Conservation (phyloP, 2,797 vertebrate genomes). For the Gobionotothen gibberifrons region DNA sequence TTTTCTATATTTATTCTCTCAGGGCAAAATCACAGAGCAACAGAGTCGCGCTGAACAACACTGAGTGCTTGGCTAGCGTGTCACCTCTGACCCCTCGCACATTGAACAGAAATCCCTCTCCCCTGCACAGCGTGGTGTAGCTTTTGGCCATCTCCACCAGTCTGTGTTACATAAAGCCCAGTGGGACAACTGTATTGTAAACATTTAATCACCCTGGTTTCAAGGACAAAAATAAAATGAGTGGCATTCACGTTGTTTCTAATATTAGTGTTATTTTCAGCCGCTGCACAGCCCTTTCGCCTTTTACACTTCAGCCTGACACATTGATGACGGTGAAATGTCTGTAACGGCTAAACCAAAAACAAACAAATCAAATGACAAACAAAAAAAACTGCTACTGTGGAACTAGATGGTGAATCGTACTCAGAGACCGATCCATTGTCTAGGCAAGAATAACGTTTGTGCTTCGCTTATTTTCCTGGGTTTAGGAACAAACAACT, state of each 20-base stretch:
- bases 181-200: not conserved
- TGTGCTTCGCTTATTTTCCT: too few relatives aligned
- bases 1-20: slow-evolving; percentile 56
- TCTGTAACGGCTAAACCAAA: too few relatives aligned
- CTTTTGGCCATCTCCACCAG: not conserved
- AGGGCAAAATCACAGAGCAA: slow-evolving; percentile 27
- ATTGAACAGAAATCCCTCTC: slow-evolving; percentile 18
- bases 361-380: too few relatives aligned
- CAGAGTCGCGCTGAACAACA: slow-evolving; percentile 20
- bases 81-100: slow-evolving; percentile 46
- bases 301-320: slow-evolving; percentile 8
- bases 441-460: too few relatives aligned
- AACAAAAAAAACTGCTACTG: too few relatives aligned
- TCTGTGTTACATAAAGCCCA: slow-evolving; percentile 31
- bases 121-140: slow-evolving; percentile 15
- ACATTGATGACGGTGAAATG: too few relatives aligned
- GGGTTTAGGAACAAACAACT: too few relatives aligned
- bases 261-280: slow-evolving; percentile 3
- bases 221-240: slow-evolving; percentile 1
- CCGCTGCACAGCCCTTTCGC: not conserved
- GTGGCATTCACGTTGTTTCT: slow-evolving; percentile 4
- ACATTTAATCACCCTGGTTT: slow-evolving; percentile 6
- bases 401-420: too few relatives aligned
- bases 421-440: too few relatives aligned
- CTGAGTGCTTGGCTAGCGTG: slow-evolving; percentile 23